These are phyloP conservation scores for Oophaga sylvatica DNA, from an alignment of 2,797 vertebrate genomes.

Conservation along the genomic window DNA sequence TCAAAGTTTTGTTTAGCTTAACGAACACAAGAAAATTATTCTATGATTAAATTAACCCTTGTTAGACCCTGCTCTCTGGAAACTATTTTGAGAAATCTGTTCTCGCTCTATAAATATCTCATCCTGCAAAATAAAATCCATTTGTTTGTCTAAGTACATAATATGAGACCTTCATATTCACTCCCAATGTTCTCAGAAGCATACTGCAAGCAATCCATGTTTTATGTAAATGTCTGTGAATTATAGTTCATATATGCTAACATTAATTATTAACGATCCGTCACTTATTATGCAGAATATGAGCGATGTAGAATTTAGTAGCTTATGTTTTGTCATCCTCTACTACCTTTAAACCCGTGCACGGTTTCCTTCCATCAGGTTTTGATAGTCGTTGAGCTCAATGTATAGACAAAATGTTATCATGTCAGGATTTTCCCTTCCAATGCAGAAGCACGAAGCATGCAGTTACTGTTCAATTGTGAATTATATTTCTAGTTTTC, in stretches of 20 bases:
- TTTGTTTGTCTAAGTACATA: neutral
- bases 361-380: neutral
- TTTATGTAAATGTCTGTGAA: neutral
- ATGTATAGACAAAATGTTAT: neutral
- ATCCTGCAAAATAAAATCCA: neutral
- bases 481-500: neutral
- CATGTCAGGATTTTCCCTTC: neutral
- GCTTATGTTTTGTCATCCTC: neutral
- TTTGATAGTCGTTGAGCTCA: neutral
- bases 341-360: neutral
- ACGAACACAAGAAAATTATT: neutral
- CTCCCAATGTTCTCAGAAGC: neutral
- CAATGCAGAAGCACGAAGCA: neutral
- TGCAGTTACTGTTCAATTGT: neutral
- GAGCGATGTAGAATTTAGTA: neutral
- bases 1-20: neutral
- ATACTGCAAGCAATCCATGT: neutral
- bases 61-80: neutral
- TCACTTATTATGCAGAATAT: slow-evolving; percentile 3
- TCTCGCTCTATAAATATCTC: neutral
- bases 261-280: slow-evolving; percentile 9
- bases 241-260: slow-evolving; percentile 1
- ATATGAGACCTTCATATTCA: neutral
- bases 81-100: neutral
- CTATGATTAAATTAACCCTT: neutral